These are phyloP conservation scores for Drosophila repleta DNA, from an alignment of 1,140 invertebrate species.

Conservation along the genomic window DNA sequence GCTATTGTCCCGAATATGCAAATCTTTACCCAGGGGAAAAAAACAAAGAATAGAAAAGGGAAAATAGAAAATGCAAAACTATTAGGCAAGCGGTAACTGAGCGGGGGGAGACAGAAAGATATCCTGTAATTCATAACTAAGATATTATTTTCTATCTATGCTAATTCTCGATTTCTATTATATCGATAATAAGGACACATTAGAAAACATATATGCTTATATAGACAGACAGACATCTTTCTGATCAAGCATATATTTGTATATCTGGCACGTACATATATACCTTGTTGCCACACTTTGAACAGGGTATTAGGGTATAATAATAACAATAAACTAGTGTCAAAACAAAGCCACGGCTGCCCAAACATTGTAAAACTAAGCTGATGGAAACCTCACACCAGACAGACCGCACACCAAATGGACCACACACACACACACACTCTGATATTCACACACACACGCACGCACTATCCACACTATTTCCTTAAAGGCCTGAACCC, in stretches of 20 bases:
- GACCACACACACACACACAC: too few species aligned
- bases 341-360: neutral
- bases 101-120: neutral
- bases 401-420: neutral
- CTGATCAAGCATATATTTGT: too few species aligned
- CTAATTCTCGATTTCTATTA: too few species aligned
- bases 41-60: constrained; percentile 7
- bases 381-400: neutral
- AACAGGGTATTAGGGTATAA: too few species aligned
- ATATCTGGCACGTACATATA: too few species aligned
- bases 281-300: neutral
- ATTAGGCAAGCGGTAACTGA: too few species aligned
- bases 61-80: neutral
- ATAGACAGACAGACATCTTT: too few species aligned
- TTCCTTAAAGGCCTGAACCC: neutral
- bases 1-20: constrained; percentile 95
- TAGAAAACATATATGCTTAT: too few species aligned
- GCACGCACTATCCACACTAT: too few species aligned
- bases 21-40: constrained; percentile 85
- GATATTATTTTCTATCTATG: too few species aligned
- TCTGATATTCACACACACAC: too few species aligned
- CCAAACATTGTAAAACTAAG: neutral
- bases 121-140: neutral
- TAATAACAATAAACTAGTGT: neutral
- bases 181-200: too few species aligned